Evolutionary conservation across 92 coral and sea anemone species (phyloP), one percentile per base, ranked within the genome.

Genomic region (Hydrozoanthus gracilis): DNA sequence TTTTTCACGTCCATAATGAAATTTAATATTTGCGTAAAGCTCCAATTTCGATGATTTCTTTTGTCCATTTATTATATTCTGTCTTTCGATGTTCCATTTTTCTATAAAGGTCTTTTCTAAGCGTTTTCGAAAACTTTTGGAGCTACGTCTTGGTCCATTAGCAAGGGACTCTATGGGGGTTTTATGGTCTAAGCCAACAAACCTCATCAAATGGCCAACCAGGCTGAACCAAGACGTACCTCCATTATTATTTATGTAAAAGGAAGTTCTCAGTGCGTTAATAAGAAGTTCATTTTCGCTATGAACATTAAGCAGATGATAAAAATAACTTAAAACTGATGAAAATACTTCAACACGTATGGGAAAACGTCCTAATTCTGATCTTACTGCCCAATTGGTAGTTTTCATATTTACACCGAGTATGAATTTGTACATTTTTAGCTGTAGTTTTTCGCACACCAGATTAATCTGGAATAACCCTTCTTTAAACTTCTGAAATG

Each of bases 331-430:
- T 72, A 72, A 45, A 72, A 72, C 77, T 72, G 77, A 72, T 10
- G 77, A 72, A 47, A 72, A 72, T 47, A 72, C 77, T 72, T 72
- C 77, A 46, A 13, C 56, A 46, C 17, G 77, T 72, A 72, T 47
- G 77, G 77, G 77, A 72, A 72, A 72, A 72, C 77, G 56, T 72
- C 55, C 56, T 72, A 45, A 72, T 72, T 72, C 77, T 72, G 77
- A 72, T 72, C 77, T 72, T 72, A 72, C 56, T 72, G 77, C 52
- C 77, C 77, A 47, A 72, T 46, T 72, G 77, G 73, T 68, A 16
- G 73, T 4, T 72, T 72, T 72, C 77, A 47, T 72, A 72, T 72
- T 72, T 72, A 72, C 77, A 4, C 77, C 77, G 18, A 72, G 77
- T 47, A 72, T 72, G 77, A 72, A 72, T 72, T 72, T 72, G 77